Conservation (phyloP, 2,113 vertebrate species). For the Alosa alosa region DNA sequence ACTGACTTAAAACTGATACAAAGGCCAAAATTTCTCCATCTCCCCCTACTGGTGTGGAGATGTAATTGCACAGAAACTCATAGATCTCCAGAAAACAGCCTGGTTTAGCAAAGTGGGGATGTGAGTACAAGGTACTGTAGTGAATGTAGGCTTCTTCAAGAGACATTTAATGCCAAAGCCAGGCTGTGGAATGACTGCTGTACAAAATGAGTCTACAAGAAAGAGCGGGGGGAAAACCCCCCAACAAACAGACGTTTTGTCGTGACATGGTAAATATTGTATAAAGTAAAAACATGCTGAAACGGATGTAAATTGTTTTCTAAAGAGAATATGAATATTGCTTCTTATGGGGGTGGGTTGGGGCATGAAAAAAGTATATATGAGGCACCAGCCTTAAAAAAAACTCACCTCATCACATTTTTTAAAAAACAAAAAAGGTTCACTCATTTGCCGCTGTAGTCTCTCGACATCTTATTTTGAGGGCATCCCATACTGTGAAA, state of each 20-base stretch:
- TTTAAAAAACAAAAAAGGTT: background rate
- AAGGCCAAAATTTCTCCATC: conserved; percentile 62
- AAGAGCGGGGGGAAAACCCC: background rate
- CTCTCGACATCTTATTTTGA: background rate
- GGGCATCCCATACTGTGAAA: conserved; percentile 6
- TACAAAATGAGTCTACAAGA: background rate
- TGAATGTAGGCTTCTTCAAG: conserved; percentile 16
- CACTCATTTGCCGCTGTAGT: background rate
- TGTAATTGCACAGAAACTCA: conserved; percentile 14
- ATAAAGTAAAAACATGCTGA: conserved; percentile 17
- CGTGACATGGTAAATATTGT: background rate
- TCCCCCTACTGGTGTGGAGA: conserved; percentile 40
- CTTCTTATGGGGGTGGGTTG: conserved; percentile 11
- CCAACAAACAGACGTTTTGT: background rate
- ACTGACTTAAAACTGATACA: conserved; percentile 31
- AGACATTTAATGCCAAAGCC: background rate
- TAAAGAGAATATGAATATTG: conserved; percentile 21
- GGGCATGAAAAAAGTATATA: conserved; percentile 19
- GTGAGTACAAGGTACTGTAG: conserved; percentile 8
- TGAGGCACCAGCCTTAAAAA: conserved; percentile 11
- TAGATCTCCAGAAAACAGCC: conserved; percentile 3
- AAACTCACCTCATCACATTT: conserved; percentile 10
- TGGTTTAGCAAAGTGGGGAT: background rate
- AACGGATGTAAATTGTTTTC: conserved; percentile 8
- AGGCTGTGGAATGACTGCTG: conserved; percentile 13